Evolutionary conservation across 1,140 invertebrate genomes (phyloP), one percentile per base, ranked within the genome.

Genomic region (Ectropis grisescens): DNA sequence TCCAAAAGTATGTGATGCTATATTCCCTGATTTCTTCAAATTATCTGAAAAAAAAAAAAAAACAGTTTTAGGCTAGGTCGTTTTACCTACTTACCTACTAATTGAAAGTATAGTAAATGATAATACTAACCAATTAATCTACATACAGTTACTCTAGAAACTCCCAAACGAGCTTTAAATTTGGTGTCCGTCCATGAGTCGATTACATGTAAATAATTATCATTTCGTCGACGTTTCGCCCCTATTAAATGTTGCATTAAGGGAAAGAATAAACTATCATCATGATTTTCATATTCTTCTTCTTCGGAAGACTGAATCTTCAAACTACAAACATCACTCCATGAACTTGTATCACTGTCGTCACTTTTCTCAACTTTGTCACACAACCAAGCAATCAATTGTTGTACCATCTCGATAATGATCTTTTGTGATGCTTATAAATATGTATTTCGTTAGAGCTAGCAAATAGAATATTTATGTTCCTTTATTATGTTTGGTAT

Each of bases 1-100:
- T 25, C 68, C 68, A 58, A 70, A 70, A 30, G 59, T 72, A 33
- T 69, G 65, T 9, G 50, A 52, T 36, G 68, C 59, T 32, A 72
- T 69, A 34, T 49, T 61, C 19, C 61, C 61, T 26, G 65, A 72
- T 29, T 56, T 47, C 41, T 61, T 51, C 37, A 58, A 46, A 32
- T 62, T 51, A 54, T 57, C 64, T 68, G 53, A 40, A 65, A 65
- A 19, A 53, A 42, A 38, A 11, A 23, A n/a, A n/a, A n/a, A n/a
- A n/a, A n/a, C n/a, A n/a, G n/a, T n/a, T n/a, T n/a, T n/a, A n/a
- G n/a, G n/a, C n/a, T n/a, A n/a, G n/a, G n/a, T n/a, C n/a, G n/a
- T n/a, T n/a, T n/a, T n/a, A n/a, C n/a, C n/a, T n/a, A n/a, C n/a
- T n/a, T n/a, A n/a, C n/a, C n/a, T n/a, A n/a, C n/a, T n/a, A n/a